These are phyloP conservation scores for Tetramorium bicarinatum DNA, from an alignment of 2,888 invertebrate genomes.

Conservation along the genomic window DNA sequence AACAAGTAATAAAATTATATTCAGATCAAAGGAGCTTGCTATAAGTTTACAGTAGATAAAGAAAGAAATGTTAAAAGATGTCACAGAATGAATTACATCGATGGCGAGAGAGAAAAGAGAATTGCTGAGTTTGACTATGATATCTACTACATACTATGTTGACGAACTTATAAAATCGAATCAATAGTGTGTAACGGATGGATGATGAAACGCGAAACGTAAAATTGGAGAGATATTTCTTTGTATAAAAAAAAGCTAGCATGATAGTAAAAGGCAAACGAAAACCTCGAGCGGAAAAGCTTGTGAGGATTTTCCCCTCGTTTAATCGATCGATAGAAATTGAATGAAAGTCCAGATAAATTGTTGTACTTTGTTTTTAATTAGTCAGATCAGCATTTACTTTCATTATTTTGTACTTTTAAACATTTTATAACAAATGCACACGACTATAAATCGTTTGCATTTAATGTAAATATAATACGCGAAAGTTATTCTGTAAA, in stretches of 20 bases:
- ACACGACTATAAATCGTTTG: not conserved
- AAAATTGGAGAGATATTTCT: conserved; percentile 47
- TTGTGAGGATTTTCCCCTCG: conserved; percentile 24
- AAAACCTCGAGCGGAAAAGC: conserved; percentile 24
- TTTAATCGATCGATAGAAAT: conserved; percentile 32
- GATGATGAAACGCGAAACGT: conserved; percentile 15
- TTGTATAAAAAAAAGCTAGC: conserved; percentile 12
- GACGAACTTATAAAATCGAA: conserved; percentile 24
- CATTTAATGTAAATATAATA: conserved; percentile 5
- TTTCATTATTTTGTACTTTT: conserved; percentile 5
- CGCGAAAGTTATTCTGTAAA: not conserved
- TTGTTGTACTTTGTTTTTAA: conserved; percentile 25
- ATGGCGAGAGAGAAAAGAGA: not conserved
- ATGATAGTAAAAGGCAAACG: conserved; percentile 4
- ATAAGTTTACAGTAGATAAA: not conserved
- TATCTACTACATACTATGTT: not conserved
- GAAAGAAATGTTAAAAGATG: not conserved
- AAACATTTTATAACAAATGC: not conserved
- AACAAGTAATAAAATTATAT: not conserved
- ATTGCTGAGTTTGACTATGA: conserved; percentile 8
- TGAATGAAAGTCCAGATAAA: not conserved
- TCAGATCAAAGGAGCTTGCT: not conserved
- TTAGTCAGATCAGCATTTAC: not conserved
- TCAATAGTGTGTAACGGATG: conserved; percentile 13
- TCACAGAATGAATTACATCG: not conserved